A percentile compares a stretch with the other conserved stretches of the same genome.
These are phyloP conservation scores for Proteles cristata DNA, from an alignment of 2,113 vertebrate species.

Conservation along the genomic window DNA sequence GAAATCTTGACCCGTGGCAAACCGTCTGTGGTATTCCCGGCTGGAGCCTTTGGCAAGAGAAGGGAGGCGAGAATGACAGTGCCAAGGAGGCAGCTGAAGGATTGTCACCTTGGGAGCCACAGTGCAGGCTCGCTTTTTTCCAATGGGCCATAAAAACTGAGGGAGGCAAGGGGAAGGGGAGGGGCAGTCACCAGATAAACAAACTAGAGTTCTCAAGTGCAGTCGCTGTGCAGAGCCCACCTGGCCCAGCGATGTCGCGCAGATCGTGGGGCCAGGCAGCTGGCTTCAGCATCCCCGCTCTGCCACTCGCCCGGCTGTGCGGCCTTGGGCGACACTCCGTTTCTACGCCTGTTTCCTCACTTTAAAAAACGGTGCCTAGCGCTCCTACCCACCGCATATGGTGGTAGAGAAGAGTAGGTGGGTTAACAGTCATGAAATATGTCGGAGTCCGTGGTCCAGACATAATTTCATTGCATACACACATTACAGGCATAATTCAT, in stretches of 20 bases:
- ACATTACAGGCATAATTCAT: too few species aligned
- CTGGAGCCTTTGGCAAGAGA: slow-evolving; percentile 68
- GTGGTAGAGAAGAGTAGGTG: neutral
- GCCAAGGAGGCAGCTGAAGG: slow-evolving; percentile 78
- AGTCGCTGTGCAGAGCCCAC: neutral
- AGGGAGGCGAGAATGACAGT: slow-evolving; percentile 34
- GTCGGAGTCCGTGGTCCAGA: neutral
- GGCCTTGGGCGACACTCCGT: neutral
- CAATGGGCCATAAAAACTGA: slow-evolving; percentile 49
- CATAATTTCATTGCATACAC: neutral
- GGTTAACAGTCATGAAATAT: neutral
- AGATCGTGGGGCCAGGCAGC: neutral
- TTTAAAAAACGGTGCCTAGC: neutral
- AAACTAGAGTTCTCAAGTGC: neutral
- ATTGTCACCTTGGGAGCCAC: slow-evolving; percentile 69
- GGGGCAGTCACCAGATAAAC: neutral
- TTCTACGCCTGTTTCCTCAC: neutral
- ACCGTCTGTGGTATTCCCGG: slow-evolving; percentile 22
- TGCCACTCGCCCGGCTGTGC: rapidly evolving
- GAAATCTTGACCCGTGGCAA: slow-evolving; percentile 55
- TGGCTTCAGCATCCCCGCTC: too few species aligned
- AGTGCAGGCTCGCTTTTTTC: slow-evolving; percentile 18
- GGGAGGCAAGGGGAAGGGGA: neutral
- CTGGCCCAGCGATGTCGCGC: neutral
- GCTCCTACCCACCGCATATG: neutral